Percentiles rank a stretch among this genome's conserved stretches.
phyloP scores from a whole-genome alignment of 2,888 invertebrate species.

The Gastracanthus pulcherrimus region DNA sequence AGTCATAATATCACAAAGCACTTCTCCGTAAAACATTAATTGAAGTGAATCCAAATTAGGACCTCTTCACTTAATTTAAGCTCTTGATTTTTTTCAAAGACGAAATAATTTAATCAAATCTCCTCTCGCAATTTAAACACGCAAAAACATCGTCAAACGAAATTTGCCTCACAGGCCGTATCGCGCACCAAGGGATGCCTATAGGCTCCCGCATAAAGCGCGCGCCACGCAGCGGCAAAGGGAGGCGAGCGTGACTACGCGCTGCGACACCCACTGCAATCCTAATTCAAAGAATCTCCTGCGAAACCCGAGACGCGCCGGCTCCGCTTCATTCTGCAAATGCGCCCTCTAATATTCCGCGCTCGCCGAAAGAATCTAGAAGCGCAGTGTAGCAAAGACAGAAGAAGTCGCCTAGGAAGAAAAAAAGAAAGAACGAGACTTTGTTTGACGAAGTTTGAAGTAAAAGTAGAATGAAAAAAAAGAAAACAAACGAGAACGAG shows the following conservation, averaged over 20 bases:
- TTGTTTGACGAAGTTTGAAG: constrained; percentile 46
- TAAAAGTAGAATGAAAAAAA: neutral
- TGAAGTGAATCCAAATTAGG: no score
- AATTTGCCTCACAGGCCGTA: neutral
- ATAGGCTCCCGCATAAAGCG: neutral
- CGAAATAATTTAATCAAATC: no score
- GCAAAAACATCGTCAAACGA: neutral
- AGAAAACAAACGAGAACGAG: constrained; percentile 14
- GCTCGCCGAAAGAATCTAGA: no score
- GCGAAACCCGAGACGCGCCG: neutral
- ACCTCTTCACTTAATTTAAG: no score
- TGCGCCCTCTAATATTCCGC: constrained; percentile 31
- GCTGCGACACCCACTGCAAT: neutral
- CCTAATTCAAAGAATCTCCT: constrained; percentile 30
- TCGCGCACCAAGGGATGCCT: neutral
- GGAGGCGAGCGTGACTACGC: no score
- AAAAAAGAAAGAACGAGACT: constrained; percentile 12
- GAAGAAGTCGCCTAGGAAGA: neutral
- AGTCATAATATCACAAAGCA: no score
- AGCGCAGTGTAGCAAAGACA: no score
- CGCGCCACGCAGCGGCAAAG: no score
- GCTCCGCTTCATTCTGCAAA: constrained; percentile 46
- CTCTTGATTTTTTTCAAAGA: no score
- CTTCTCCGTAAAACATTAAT: no score
- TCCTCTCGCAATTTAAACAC: no score